Percentiles rank a stretch among this genome's conserved stretches.
These are phyloP conservation scores for Drosophila trapezifrons DNA, from an alignment of 1,140 invertebrate species.

Conservation along the genomic window DNA sequence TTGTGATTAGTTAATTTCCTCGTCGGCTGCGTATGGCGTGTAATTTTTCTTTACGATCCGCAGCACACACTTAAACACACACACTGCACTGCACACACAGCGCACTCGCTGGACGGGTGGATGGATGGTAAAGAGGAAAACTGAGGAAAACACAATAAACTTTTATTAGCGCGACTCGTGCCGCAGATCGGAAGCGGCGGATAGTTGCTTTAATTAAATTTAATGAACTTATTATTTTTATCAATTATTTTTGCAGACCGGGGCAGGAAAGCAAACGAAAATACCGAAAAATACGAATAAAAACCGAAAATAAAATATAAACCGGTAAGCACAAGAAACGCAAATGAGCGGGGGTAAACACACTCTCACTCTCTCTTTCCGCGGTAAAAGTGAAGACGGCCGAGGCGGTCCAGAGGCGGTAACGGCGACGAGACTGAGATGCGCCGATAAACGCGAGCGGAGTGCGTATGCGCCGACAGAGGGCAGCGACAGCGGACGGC, in stretches of 20 bases:
- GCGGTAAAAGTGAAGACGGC: constrained; percentile 72
- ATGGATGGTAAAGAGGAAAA: constrained; percentile 26
- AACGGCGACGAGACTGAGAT: constrained; percentile 34
- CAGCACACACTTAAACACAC: constrained; percentile 24
- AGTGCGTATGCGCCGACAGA: constrained; percentile 52
- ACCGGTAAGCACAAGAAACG: constrained; percentile 75
- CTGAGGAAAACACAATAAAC: constrained; percentile 49
- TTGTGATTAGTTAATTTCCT: constrained; percentile 53
- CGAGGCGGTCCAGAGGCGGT: constrained; percentile 18
- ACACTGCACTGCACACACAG: constrained; percentile 10
- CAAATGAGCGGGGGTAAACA: constrained; percentile 75
- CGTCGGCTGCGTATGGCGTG: constrained; percentile 51
- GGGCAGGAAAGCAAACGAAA: constrained; percentile 35
- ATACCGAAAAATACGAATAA: constrained; percentile 28
- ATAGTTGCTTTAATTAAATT: constrained; percentile 73
- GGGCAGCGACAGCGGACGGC: constrained; percentile 13
- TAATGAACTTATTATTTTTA: constrained; percentile 72
- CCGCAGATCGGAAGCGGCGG: constrained; percentile 68
- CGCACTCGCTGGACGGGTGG: constrained; percentile 14
- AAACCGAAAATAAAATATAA: constrained; percentile 47
- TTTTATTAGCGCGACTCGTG: constrained; percentile 65
- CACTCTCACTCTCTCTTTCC: constrained; percentile 76
- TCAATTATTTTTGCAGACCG: constrained; percentile 41
- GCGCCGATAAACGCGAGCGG: constrained; percentile 39
- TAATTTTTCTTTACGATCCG: constrained; percentile 50